Evolutionary conservation across 2,797 vertebrate species (phyloP).

Genomic region (Chelonia mydas): DNA sequence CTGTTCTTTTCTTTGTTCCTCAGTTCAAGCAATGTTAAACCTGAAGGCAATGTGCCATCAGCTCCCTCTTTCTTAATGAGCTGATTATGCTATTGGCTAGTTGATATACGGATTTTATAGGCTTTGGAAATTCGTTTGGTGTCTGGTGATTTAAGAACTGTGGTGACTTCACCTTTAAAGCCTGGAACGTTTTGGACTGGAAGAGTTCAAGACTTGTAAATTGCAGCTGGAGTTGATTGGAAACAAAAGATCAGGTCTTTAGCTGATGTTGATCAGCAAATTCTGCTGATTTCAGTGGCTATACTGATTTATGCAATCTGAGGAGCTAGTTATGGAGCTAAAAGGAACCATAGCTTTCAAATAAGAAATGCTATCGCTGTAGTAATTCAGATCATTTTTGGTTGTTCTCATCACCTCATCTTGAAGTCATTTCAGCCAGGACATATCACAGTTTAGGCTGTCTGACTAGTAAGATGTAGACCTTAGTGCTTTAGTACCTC

Average conservation of each 20-base stretch:
- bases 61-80: not conserved
- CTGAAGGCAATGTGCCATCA: not conserved
- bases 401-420: not conserved
- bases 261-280: not conserved
- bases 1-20: not conserved
- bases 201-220: not conserved
- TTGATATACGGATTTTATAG: not conserved
- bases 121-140: not conserved
- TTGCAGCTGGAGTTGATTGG: not conserved
- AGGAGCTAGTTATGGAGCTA: not conserved
- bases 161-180: not conserved
- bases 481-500: not conserved
- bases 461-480: not conserved
- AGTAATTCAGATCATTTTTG: not conserved
- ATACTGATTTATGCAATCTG: accelerated
- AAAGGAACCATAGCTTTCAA: not conserved
- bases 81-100: not conserved
- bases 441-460: not conserved
- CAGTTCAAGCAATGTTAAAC: not conserved
- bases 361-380: not conserved
- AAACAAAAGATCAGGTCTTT: not conserved
- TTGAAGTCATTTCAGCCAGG: not conserved
- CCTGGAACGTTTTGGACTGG: not conserved
- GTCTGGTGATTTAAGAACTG: not conserved
- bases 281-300: not conserved